These are phyloP conservation scores for Sceloporus tristichus DNA, from an alignment of 2,113 vertebrate genomes.

Conservation along the genomic window DNA sequence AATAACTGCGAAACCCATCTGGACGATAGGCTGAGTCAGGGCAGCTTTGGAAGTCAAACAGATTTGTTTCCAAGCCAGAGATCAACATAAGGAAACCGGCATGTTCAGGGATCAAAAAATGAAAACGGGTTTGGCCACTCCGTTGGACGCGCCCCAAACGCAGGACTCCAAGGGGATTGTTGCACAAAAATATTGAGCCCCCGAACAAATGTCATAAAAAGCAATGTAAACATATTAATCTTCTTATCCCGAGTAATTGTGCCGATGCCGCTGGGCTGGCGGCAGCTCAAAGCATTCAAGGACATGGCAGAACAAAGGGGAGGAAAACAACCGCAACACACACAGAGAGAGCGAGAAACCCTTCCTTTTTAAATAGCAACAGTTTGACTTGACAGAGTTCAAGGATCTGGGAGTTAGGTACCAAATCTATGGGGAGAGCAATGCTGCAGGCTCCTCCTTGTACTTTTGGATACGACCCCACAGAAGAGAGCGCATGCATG, in stretches of 20 bases:
- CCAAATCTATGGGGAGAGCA: background rate
- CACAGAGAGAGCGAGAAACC: background rate
- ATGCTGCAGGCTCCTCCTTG: background rate
- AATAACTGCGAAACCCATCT: background rate
- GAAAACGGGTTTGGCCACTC: background rate
- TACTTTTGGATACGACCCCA: background rate
- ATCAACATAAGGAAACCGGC: background rate
- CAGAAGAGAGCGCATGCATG: background rate
- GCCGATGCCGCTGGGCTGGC: constrained; percentile 30
- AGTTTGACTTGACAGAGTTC: background rate
- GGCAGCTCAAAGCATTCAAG: constrained; percentile 61
- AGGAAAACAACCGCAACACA: background rate
- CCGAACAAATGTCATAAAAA: constrained; percentile 52
- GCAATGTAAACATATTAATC: constrained; percentile 51
- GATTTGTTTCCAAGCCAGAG: background rate
- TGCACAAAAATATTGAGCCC: background rate
- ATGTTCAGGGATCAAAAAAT: background rate
- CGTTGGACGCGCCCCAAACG: background rate
- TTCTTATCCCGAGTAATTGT: constrained; percentile 57
- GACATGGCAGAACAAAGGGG: constrained; percentile 34
- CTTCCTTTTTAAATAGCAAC: constrained; percentile 12
- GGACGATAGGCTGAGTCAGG: background rate
- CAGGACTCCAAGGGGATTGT: background rate
- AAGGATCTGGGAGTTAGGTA: background rate
- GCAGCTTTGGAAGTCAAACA: background rate